Percentiles rank a stretch among this genome's conserved stretches.
Conservation (phyloP, 2,797 vertebrate genomes). For the Brachyalestes nurse region DNA sequence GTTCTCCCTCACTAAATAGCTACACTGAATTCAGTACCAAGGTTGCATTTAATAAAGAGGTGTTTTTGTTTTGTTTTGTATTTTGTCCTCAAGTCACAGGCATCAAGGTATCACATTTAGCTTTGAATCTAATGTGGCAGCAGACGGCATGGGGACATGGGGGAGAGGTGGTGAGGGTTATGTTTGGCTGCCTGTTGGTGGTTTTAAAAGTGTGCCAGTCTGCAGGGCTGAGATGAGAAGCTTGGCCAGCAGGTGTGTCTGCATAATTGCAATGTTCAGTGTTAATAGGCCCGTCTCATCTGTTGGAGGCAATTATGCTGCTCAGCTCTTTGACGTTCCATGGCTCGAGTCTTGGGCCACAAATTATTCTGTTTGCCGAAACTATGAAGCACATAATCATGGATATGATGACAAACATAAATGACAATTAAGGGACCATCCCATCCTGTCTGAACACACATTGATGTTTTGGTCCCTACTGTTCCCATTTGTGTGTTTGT, state of each 20-base stretch:
- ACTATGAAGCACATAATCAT: conserved; percentile 35
- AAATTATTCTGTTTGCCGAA: conserved; percentile 36
- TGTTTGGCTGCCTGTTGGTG: not conserved
- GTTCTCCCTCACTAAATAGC: not conserved
- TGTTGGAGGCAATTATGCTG: conserved; percentile 57
- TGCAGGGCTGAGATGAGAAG: conserved; percentile 22
- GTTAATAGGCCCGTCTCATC: conserved; percentile 60
- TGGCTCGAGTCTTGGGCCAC: conserved; percentile 18
- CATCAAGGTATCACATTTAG: not conserved
- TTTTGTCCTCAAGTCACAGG: not conserved
- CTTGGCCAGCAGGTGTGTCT: conserved; percentile 55
- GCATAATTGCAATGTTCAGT: conserved; percentile 57
- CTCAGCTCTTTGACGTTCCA: conserved; percentile 47
- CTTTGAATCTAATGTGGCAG: not conserved
- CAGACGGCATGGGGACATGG: not conserved
- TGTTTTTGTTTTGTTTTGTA: not conserved
- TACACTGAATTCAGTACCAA: too few relatives aligned
- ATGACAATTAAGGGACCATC: conserved; percentile 8
- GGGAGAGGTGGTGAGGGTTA: not conserved
- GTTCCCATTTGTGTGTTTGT: conserved; percentile 11
- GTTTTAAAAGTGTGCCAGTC: conserved; percentile 17
- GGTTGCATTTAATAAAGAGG: not conserved
- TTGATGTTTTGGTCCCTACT: not conserved
- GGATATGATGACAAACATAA: conserved; percentile 42
- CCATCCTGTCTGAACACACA: not conserved